These are phyloP conservation scores for Trichogramma dendrolimi DNA, from an alignment of 2,888 invertebrate genomes.

Conservation along the genomic window DNA sequence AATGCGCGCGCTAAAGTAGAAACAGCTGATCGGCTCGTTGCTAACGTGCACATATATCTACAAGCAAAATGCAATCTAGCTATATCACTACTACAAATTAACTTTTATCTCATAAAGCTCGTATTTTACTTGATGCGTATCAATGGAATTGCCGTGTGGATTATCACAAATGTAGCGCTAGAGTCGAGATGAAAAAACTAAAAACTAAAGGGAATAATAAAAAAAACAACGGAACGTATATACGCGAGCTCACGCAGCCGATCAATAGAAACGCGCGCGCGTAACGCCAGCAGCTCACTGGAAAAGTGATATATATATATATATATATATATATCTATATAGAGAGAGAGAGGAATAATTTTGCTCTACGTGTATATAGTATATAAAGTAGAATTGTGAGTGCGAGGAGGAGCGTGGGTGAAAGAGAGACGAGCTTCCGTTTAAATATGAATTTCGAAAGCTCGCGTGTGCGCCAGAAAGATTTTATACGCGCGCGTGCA, in stretches of 20 bases:
- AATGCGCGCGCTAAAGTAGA: too few relatives aligned
- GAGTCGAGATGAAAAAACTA: too few relatives aligned
- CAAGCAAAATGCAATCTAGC: too few relatives aligned
- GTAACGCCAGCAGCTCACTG: background rate
- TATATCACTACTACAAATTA: too few relatives aligned
- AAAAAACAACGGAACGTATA: slow-evolving; percentile 24
- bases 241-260: slow-evolving; percentile 5
- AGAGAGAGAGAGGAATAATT: slow-evolving; percentile 11
- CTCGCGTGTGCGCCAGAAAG: slow-evolving; percentile 1
- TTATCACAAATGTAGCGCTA: too few relatives aligned
- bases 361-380: background rate
- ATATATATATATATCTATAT: background rate
- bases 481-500: too few relatives aligned
- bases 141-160: too few relatives aligned
- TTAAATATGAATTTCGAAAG: slow-evolving; percentile 23
- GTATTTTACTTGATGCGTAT: too few relatives aligned
- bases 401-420: slow-evolving; percentile 14
- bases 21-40: too few relatives aligned
- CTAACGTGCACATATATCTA: too few relatives aligned
- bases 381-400: slow-evolving; percentile 18
- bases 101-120: too few relatives aligned
- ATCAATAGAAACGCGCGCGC: slow-evolving; percentile 18
- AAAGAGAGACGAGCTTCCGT: slow-evolving; percentile 12
- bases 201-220: slow-evolving; percentile 13
- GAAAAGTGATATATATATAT: too few relatives aligned